Base-by-base conservation (phyloP, 2,888 invertebrate species). In the Noctuana brunneofusca region DNA sequence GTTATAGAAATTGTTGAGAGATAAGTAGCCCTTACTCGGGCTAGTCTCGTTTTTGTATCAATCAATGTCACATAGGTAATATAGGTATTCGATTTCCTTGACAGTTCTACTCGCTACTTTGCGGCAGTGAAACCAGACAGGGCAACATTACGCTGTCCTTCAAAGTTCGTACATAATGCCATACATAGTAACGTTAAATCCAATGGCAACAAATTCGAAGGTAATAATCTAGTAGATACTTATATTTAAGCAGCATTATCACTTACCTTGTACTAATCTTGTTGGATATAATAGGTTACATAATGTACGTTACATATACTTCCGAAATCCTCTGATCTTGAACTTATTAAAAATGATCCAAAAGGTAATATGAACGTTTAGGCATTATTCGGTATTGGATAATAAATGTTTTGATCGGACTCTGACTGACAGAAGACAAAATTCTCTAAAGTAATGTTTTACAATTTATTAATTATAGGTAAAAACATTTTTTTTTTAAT, bases 121-220 rank as follows among this genome's bases (percentile, higher is more conserved):
- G n/a, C n/a, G 14, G 12, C 5, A 41, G 2, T 53, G 14, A 22
- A 14, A 22, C 43, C 43, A 20, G 11, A 14, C 27, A 22, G 38
- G 57, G 59, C 57, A 64, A 43, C 49, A 54, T 46, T 50, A 43
- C 18, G 18, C 43, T 54, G 60, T 62, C 62, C 60, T 66, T 66
- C 55, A 56, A 24, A 56, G 53, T 52, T 58, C 24, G 56, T 43
- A 53, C 62, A 64, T 68, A 65, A 50, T 32, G 48, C 35, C 24
- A 22, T 64, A 50, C 58, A 60, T 55, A 53, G 53, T 65, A 30
- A 6, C 24, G 48, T 18, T 22, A 18, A 53, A 43, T 24, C 43
- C 53, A 59, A 32, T 46, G 53, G 32, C 59, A 59, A 53, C 53
- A 46, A 46, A 53, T 53, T 53, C 4, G 30, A 53, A 53, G 52